Percentiles rank a stretch among this genome's conserved stretches.
Evolutionary conservation across 1,140 invertebrate species (phyloP).

Genomic region (Listronotus bonariensis): DNA sequence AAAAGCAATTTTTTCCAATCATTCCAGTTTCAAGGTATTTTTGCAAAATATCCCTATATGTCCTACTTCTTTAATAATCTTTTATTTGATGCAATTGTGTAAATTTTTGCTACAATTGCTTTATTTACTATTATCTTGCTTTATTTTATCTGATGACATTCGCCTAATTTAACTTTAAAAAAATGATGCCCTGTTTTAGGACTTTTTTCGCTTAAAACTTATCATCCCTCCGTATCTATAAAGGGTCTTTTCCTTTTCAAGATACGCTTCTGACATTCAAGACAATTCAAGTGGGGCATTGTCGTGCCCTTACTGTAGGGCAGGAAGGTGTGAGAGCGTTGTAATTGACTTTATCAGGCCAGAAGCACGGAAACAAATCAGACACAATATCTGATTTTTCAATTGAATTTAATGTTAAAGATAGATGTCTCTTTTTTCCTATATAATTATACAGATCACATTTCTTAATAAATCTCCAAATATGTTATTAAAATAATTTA

Average conservation of each 20-base stretch:
- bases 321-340: slow-evolving; percentile 2
- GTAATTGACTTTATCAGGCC: slow-evolving; percentile 12
- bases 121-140: too few relatives aligned
- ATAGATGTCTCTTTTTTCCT: background rate
- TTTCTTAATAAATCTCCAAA: too few relatives aligned
- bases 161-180: background rate
- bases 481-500: too few relatives aligned
- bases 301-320: slow-evolving; percentile 1
- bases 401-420: background rate
- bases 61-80: too few relatives aligned
- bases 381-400: background rate
- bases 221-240: background rate
- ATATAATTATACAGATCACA: too few relatives aligned
- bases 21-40: too few relatives aligned
- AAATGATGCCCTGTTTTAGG: background rate
- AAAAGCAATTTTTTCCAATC: too few relatives aligned
- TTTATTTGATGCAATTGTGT: too few relatives aligned
- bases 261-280: slow-evolving; percentile 5
- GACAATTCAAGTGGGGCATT: background rate
- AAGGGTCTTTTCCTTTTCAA: background rate
- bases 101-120: too few relatives aligned
- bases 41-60: too few relatives aligned
- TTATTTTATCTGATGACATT: too few relatives aligned
- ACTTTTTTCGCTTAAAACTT: background rate
- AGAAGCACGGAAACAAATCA: slow-evolving; percentile 12